Base-by-base conservation (phyloP, 37 sponge, comb jelly and placozoan species). In the Dysidea cf. avara region DNA sequence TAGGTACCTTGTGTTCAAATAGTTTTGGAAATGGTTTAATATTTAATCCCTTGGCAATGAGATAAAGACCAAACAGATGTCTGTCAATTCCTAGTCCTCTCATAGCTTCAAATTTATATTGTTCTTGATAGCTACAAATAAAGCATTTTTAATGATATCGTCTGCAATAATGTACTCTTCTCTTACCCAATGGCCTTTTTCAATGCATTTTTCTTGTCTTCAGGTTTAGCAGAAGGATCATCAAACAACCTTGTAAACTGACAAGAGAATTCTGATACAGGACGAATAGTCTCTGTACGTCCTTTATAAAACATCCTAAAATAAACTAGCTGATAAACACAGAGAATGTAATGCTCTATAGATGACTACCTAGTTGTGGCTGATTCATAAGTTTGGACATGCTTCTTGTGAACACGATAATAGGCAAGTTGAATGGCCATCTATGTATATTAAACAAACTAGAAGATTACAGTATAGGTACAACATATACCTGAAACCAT, bases 241-340 rank as follows among this genome's bases (percentile, higher is more conserved):
- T 87, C 79, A 34, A 81, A 20, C 7, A 80, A 63, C 70, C 74
- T 78, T 24, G 73, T 74, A 63, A 85, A 91, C 14, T 70, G 30
- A 31, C 65, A 47, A 3, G 92, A 91, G 37, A 69, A 29, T 18
- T 74, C 76, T 21, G 92, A 82, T 31, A 86, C 83, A 18, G 92
- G 92, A 37, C 92, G 92, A 64, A 91, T 91, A 63, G 92, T 91
- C 80, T 91, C 92, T 31, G 92, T 91, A 5, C 92, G 74, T 9
- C 92, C 92, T 16, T 86, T 29, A 66, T 86, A 86, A 60, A 78
- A 91, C 70, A 91, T 64, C 35, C 92, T 81, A 5, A 31, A 54
- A 7, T n/a, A 29, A 61, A 7, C 6, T 7, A 68, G 6, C 40
- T 63, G 32, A 26, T 20, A 26, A 30, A 7, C 12, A 64, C 37